phyloP scores from a whole-genome alignment of 2,113 vertebrate species.

The Mesoclemmys tuberculata region DNA sequence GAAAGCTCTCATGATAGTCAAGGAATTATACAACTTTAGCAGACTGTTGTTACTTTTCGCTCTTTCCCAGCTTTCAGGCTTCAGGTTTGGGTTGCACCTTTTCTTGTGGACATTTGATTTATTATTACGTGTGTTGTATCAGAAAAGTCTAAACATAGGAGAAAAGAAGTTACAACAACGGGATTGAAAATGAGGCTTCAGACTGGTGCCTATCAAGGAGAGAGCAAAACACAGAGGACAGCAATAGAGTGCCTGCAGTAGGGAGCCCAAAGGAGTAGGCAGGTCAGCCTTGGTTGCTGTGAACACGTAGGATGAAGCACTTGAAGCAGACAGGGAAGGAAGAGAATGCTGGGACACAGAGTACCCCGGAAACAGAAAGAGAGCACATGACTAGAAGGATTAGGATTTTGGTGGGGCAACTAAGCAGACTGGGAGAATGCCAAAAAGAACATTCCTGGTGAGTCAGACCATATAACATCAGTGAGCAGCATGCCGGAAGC shows the following conservation, averaged over 20 bases:
- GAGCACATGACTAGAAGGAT: not conserved
- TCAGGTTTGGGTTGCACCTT: not conserved
- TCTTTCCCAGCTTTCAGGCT: not conserved
- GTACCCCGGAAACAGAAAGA: not conserved
- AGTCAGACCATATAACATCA: not conserved
- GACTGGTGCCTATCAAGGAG: not conserved
- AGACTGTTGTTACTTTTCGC: not conserved
- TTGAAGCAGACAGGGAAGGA: not conserved
- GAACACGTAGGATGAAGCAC: not conserved
- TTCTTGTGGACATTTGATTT: not conserved
- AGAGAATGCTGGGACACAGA: not conserved
- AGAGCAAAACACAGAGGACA: rapidly evolving
- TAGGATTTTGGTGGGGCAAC: not conserved
- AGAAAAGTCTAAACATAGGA: not conserved
- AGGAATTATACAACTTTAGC: not conserved
- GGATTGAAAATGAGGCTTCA: not conserved
- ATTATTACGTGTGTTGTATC: not conserved
- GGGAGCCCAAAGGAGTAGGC: not conserved
- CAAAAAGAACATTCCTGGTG: not conserved
- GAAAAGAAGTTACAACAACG: rapidly evolving
- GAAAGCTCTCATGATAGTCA: not conserved
- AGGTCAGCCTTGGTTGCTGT: not conserved
- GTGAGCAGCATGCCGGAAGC: not conserved
- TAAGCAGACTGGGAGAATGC: not conserved
- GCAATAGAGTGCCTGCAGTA: not conserved